Evolutionary conservation across 2,797 vertebrate genomes (phyloP), one percentile per base, ranked within the genome.

Genomic region (Alcedo atthis): DNA sequence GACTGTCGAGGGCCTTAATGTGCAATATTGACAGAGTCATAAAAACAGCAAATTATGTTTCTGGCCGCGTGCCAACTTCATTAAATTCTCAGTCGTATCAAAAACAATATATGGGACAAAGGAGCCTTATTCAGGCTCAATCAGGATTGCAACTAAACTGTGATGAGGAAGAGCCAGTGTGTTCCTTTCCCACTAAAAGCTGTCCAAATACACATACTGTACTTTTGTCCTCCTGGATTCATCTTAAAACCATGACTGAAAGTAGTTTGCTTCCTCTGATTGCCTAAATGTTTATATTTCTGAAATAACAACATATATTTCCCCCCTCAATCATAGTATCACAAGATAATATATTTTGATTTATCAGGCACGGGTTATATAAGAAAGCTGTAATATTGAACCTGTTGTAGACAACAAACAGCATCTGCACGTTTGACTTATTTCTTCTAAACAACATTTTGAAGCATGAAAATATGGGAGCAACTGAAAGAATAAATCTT

Each of bases 11-110:
- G 90, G 89, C 92, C 94, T 97, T 97, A 98, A 98, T 97, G 97
- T 82, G 94, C 90, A 93, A 96, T 97, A 98, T 97, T 97, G 97
- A 98, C 97, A 97, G 94, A 97, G 94, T 97, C 97, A 98, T 97
- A 98, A 97, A 97, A 98, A 97, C 94, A 97, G 94, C 79, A 97
- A 97, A 98, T 98, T 97, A 97, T 96, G 69, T 95, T 97, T 95
- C 95, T 96, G 97, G 95, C 91, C 40, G 26, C 85, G 35, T 94
- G 96, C 97, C 98, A 98, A 91, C 88, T 97, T 97, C 96, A 97
- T 98, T 97, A 97, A 96, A 96, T 95, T 97, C 94, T 85, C 87
- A 92, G 87, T 89, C 85, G 91, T 95, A 89, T 94, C 58, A 81
- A 80, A 96, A 97, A 90, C 70, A 97, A 97, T 93, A 95, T 82